phyloP scores from a whole-genome alignment of 2,888 invertebrate genomes.

The Buathra laborator region DNA sequence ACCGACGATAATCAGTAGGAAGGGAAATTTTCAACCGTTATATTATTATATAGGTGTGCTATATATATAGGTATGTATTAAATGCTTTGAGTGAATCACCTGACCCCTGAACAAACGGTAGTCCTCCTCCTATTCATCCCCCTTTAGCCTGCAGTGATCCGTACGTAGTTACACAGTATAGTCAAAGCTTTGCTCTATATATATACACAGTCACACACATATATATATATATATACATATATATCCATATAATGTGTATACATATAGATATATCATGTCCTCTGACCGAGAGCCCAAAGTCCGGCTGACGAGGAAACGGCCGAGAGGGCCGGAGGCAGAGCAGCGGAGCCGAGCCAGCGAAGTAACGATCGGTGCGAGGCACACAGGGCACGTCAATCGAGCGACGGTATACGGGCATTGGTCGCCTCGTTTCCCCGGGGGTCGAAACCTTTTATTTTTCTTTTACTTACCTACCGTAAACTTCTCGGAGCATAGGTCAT shows the following conservation, averaged over 20 bases:
- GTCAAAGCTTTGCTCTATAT: background rate
- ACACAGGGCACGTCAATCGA: slow-evolving; percentile 42
- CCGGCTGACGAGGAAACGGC: slow-evolving; percentile 29
- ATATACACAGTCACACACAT: background rate
- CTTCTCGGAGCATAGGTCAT: slow-evolving; percentile 56
- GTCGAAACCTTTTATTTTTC: slow-evolving; percentile 43
- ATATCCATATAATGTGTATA: background rate
- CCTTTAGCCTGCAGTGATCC: slow-evolving; percentile 38
- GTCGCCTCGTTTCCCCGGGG: slow-evolving; percentile 29
- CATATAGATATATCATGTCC: background rate
- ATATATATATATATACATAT: background rate
- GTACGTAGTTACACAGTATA: slow-evolving; percentile 11
- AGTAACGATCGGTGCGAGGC: slow-evolving; percentile 54
- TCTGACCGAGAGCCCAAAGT: slow-evolving; percentile 38
- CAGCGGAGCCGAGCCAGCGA: slow-evolving; percentile 20
- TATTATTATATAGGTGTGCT: slow-evolving; percentile 3
- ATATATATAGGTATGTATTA: background rate
- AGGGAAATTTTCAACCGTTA: slow-evolving; percentile 25
- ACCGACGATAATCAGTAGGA: slow-evolving; percentile 19
- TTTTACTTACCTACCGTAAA: slow-evolving; percentile 55
- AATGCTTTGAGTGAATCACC: slow-evolving; percentile 23
- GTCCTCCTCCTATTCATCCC: slow-evolving; percentile 32
- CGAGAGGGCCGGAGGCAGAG: slow-evolving; percentile 20
- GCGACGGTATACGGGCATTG: slow-evolving; percentile 35
- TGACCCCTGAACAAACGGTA: slow-evolving; percentile 34